Conservation (phyloP, 2,113 vertebrate genomes). For the Corythoichthys haematopterus region DNA sequence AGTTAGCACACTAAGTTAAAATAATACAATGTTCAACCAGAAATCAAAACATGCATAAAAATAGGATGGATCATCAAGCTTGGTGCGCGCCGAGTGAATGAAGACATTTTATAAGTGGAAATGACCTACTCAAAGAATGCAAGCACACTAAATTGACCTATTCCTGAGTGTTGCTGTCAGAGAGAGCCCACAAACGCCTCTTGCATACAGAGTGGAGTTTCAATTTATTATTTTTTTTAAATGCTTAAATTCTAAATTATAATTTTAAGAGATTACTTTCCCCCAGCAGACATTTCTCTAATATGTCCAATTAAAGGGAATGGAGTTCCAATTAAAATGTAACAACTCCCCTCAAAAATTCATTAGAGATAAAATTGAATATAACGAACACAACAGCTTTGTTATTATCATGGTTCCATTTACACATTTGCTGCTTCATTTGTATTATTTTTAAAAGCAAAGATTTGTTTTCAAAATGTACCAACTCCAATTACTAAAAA, state of each 20-base stretch:
- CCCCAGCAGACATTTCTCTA: slow-evolving; percentile 60
- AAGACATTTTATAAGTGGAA: slow-evolving; percentile 44
- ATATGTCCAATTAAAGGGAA: slow-evolving; percentile 72
- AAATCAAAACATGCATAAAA: slow-evolving; percentile 52
- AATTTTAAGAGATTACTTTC: slow-evolving; percentile 57
- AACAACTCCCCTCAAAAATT: slow-evolving; percentile 56
- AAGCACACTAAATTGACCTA: slow-evolving; percentile 66
- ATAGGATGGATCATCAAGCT: slow-evolving; percentile 41
- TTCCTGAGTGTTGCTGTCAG: slow-evolving; percentile 55
- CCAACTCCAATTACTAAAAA: neutral
- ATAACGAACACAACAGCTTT: slow-evolving; percentile 21
- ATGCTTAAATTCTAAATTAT: slow-evolving; percentile 50
- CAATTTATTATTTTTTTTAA: slow-evolving; percentile 36
- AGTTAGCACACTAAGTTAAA: slow-evolving; percentile 18
- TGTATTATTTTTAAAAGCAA: neutral
- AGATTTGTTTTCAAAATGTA: slow-evolving; percentile 3
- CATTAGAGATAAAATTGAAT: slow-evolving; percentile 55
- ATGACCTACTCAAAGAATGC: slow-evolving; percentile 40
- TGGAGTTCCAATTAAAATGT: slow-evolving; percentile 71
- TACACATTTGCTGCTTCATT: neutral
- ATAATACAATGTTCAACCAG: slow-evolving; percentile 44
- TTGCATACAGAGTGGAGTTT: slow-evolving; percentile 40
- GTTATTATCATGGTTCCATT: slow-evolving; percentile 23
- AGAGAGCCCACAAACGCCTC: slow-evolving; percentile 21
- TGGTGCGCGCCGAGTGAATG: slow-evolving; percentile 32